Conservation (phyloP, 2,113 vertebrate genomes). For the Pyxicephalus adspersus region DNA sequence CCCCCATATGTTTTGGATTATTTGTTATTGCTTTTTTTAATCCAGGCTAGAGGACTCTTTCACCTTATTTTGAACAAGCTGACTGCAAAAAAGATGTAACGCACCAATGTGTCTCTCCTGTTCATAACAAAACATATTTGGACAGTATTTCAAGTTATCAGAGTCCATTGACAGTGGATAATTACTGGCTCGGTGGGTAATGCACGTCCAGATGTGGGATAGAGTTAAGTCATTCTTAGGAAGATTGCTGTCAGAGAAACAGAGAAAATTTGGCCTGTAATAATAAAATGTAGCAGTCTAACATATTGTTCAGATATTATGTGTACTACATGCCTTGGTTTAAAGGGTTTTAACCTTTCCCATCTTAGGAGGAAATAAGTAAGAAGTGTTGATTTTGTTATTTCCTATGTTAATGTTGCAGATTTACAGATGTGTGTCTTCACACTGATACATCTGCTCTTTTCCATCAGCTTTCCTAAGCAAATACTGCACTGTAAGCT, state of each 20-base stretch:
- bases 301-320: neutral
- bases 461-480: neutral
- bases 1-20: too few relatives aligned
- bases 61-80: too few relatives aligned
- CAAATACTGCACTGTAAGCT: neutral
- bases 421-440: slow-evolving; percentile 2
- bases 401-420: neutral
- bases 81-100: too few relatives aligned
- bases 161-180: too few relatives aligned
- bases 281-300: neutral
- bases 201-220: too few relatives aligned
- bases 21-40: too few relatives aligned
- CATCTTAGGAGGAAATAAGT: slow-evolving; percentile 9
- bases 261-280: neutral
- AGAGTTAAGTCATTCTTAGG: neutral
- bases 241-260: neutral
- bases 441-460: neutral
- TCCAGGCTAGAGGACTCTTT: too few relatives aligned
- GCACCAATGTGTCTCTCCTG: too few relatives aligned
- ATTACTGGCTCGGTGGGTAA: too few relatives aligned
- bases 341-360: neutral
- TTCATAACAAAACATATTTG: too few relatives aligned
- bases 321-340: neutral
- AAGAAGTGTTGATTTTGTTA: slow-evolving; percentile 4
- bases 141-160: too few relatives aligned